Percentiles rank a stretch among this genome's conserved stretches.
These are phyloP conservation scores for Castor canadensis DNA, from an alignment of 2,113 vertebrate genomes.

Conservation along the genomic window DNA sequence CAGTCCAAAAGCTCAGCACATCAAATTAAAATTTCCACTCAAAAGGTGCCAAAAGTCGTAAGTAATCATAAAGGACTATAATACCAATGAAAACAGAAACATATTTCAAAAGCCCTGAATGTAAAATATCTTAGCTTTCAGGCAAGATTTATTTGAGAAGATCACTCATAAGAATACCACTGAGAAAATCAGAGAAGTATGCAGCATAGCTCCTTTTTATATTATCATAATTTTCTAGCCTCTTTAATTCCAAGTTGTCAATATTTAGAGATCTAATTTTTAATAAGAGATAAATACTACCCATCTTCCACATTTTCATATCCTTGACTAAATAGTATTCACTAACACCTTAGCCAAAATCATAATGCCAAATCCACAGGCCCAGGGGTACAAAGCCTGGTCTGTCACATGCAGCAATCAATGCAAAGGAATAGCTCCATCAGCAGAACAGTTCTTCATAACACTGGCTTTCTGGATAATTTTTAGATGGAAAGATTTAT, in stretches of 20 bases:
- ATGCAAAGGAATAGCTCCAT: background rate
- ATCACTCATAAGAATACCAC: background rate
- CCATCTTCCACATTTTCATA: background rate
- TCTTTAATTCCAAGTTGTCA: slow-evolving; percentile 13
- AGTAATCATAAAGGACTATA: background rate
- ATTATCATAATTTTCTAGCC: slow-evolving; percentile 51
- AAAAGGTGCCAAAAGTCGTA: background rate
- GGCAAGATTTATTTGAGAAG: slow-evolving; percentile 15
- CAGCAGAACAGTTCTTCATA: background rate
- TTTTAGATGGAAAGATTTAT: background rate
- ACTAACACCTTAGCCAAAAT: background rate
- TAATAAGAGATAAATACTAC: background rate
- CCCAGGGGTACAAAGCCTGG: background rate
- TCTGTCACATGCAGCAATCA: background rate
- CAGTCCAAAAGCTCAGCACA: background rate
- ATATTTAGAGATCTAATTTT: background rate
- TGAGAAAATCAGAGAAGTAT: background rate
- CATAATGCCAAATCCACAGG: background rate
- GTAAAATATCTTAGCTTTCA: slow-evolving; percentile 3
- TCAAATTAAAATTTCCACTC: background rate
- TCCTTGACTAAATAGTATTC: background rate
- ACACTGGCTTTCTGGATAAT: background rate
- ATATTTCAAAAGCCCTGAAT: background rate
- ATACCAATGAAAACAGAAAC: background rate
- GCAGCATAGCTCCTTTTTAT: background rate